Evolutionary conservation across 1,140 invertebrate species (phyloP).

Genomic region (Drosophila melanogaster): Release_6_plus_ISO1_MT NT_033779.5:1768001-1768500

Average conservation of each 20-base stretch:
- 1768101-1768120: background rate
- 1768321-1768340: conserved; percentile 64
- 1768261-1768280: no score
- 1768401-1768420: conserved; percentile 14
- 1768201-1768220: conserved; percentile 45
- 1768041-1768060: conserved; percentile 7
- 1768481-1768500: conserved; percentile 54
- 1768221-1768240: conserved; percentile 42
- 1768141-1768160: conserved; percentile 54
- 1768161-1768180: conserved; percentile 75
- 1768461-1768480: conserved; percentile 12
- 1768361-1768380: conserved; percentile 57
- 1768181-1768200: conserved; percentile 71
- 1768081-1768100: background rate
- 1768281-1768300: background rate
- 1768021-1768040: background rate
- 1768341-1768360: conserved; percentile 64
- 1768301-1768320: conserved; percentile 49
- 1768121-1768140: background rate
- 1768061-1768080: conserved; percentile 1
- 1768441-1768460: conserved; percentile 9
- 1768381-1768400: conserved; percentile 68
- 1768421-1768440: background rate
- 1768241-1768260: background rate
- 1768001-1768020: background rate